These are phyloP conservation scores for Noctua comes DNA, from an alignment of 2,888 invertebrate genomes.

Conservation along the genomic window DNA sequence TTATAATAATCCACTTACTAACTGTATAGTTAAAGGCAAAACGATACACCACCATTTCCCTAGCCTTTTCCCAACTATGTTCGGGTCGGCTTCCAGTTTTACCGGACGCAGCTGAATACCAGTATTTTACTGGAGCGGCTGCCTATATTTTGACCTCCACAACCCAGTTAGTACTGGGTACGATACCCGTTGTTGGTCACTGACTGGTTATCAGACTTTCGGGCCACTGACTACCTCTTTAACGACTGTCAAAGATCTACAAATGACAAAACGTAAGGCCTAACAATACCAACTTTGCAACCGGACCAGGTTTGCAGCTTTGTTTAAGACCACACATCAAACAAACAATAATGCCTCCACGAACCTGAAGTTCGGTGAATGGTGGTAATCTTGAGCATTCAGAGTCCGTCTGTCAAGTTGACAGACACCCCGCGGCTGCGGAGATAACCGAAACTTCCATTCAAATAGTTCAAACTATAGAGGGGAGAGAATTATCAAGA, in stretches of 20 bases:
- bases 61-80: background rate
- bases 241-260: background rate
- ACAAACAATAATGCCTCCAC: constrained; percentile 11
- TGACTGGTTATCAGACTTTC: too few species aligned
- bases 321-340: constrained; percentile 7
- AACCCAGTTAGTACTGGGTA: too few species aligned
- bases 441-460: constrained; percentile 61
- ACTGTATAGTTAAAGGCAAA: background rate
- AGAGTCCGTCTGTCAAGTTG: constrained; percentile 62
- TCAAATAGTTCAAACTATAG: constrained; percentile 48
- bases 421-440: constrained; percentile 62
- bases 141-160: background rate
- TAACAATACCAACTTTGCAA: background rate
- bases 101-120: background rate
- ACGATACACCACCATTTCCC: background rate
- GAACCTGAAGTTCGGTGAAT: constrained; percentile 39
- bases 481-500: constrained; percentile 37
- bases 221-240: background rate
- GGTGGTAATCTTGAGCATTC: constrained; percentile 46
- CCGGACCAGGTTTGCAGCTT: too few species aligned
- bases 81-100: background rate
- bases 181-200: too few species aligned
- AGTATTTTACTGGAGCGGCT: background rate
- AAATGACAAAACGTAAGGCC: background rate
- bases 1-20: background rate